Conservation (phyloP, 64 coral and sea anemone species). For the Stichodactyla helianthus region DNA sequence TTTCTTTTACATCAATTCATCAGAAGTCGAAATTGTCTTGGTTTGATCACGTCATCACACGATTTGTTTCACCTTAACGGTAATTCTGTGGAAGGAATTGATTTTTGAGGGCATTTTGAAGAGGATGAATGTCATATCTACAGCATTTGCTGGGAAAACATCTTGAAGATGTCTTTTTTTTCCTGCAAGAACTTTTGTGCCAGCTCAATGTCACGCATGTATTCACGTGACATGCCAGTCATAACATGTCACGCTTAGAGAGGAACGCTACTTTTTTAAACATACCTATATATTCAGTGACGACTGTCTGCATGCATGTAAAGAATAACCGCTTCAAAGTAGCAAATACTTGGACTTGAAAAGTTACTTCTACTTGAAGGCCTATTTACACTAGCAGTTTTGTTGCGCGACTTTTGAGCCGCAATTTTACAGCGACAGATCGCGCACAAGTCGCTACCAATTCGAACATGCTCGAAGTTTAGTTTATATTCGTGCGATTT, state of each 20-base stretch:
- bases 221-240: not conserved
- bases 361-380: not conserved
- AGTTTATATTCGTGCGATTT: too few relatives aligned
- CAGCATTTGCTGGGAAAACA: slow-evolving; percentile 6
- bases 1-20: not conserved
- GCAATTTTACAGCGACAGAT: too few relatives aligned
- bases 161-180: not conserved
- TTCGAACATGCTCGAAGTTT: too few relatives aligned
- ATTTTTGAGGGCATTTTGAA: not conserved
- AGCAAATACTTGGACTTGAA: not conserved
- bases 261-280: too few relatives aligned
- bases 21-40: too few relatives aligned
- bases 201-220: not conserved
- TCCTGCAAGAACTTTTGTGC: not conserved
- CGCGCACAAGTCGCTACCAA: too few relatives aligned
- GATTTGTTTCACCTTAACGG: not conserved
- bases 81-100: not conserved
- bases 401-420: not conserved
- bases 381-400: not conserved
- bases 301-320: not conserved
- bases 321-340: not conserved
- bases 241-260: not conserved
- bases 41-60: not conserved
- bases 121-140: slow-evolving; percentile 1
- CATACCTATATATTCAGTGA: not conserved